Evolutionary conservation across 2,888 invertebrate genomes (phyloP), one percentile per base, ranked within the genome.

Genomic region (Xiphydria camelus): DNA sequence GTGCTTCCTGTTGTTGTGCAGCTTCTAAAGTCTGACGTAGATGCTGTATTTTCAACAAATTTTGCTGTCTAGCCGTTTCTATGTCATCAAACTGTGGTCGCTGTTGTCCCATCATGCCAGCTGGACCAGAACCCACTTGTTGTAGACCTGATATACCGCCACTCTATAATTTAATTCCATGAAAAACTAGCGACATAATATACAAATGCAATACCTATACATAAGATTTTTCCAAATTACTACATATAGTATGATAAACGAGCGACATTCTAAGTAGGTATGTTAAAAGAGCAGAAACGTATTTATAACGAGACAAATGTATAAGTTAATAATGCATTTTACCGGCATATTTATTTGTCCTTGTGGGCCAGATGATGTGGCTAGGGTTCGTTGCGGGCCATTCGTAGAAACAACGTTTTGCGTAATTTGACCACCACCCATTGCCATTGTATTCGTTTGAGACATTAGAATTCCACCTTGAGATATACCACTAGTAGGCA

Each of bases 1-100:
- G 89, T 25, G 87, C 84, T 64, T 86, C 86, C 64, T 85, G 84
- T 62, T 89, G 88, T 55, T 90, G 89, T 0, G 90, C 89, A 0
- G 87, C 89, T 69, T 89, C 88, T 47, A 91, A 72, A 0, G 88
- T 89, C 73, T 89, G 89, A 58, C 87, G 85, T 45, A 91, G 71
- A 55, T 89, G 83, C 59, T 84, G 82, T 37, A 91, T 91, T 76
- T 88, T 88, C 66, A 88, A 82, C 45, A 90, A 73, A 77, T 90
- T 91, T 67, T 89, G 88, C 61, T 89, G 88, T 0, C 90, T 76
- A 10, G 89, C 88, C 3, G 84, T 84, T 66, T 88, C 88, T 2
- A 88, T 71, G 9, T 85, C 84, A 61, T 85, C 80, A 33, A 68
- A 69, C 68, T 53, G 81, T 59, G 69, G 82, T 73, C 60, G 73